Evolutionary conservation across 1,140 invertebrate species (phyloP).

Genomic region (Lordiphosa collinella): DNA sequence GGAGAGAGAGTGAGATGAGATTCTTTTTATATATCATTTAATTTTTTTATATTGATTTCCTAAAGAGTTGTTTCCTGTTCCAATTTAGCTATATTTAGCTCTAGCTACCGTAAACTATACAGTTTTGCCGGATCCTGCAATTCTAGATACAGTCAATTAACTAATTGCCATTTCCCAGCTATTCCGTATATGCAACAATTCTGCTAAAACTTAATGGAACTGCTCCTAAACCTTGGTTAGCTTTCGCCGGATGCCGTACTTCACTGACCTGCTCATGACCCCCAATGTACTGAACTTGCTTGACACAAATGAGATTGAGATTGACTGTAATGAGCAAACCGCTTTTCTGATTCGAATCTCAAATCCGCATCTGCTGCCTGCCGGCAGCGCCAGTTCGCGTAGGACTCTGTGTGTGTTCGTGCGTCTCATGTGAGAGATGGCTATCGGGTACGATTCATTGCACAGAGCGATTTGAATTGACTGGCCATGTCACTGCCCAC

Average conservation of each 20-base stretch:
- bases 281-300: conserved; percentile 15
- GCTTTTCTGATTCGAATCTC: conserved; percentile 46
- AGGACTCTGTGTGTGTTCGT: conserved; percentile 52
- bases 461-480: conserved; percentile 47
- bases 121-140: too few species aligned
- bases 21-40: too few species aligned
- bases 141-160: too few species aligned
- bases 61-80: too few species aligned
- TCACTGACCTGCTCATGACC: conserved; percentile 53
- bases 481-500: conserved; percentile 22
- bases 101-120: too few species aligned
- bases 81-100: too few species aligned
- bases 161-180: too few species aligned
- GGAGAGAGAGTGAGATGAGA: background rate
- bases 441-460: conserved; percentile 67
- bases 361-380: conserved; percentile 1
- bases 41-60: too few species aligned
- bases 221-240: background rate
- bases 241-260: conserved; percentile 46
- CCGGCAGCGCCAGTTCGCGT: background rate
- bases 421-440: conserved; percentile 70
- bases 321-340: conserved; percentile 71
- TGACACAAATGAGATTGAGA: conserved; percentile 52
- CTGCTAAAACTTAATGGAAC: too few species aligned
- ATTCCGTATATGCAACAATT: too few species aligned